Conservation (phyloP, 1,140 invertebrate genomes). For the Aphelenchoides besseyi region DNA sequence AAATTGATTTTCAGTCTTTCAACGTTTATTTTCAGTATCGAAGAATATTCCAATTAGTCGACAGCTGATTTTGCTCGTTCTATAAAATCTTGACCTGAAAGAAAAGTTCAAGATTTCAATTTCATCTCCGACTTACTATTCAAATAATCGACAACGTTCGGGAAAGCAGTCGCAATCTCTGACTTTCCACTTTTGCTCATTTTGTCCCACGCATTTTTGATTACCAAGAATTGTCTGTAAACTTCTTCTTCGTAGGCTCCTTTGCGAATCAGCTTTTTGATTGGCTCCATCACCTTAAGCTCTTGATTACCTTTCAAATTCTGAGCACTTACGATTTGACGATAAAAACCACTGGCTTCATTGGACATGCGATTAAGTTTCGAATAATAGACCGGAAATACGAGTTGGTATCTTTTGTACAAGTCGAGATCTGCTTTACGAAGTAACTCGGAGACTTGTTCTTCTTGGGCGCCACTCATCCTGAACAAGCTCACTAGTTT, state of each 20-base stretch:
- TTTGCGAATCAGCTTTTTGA: neutral
- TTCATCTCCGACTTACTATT: too few relatives aligned
- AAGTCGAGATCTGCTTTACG: neutral
- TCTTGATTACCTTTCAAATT: neutral
- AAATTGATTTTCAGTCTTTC: too few relatives aligned
- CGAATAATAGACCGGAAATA: constrained; percentile 4
- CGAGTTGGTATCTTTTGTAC: neutral
- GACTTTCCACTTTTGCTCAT: constrained; percentile 11
- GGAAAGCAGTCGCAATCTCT: neutral
- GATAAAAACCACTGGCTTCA: neutral
- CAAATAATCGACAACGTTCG: neutral
- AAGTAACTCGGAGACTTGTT: neutral
- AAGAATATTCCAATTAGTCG: too few relatives aligned
- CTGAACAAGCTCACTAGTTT: neutral
- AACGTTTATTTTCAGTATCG: too few relatives aligned
- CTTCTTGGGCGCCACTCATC: neutral
- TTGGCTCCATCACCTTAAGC: neutral
- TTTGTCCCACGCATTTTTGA: neutral
- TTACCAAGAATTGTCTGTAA: neutral
- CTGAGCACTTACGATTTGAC: neutral
- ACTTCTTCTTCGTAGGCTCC: neutral
- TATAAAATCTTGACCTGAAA: too few relatives aligned
- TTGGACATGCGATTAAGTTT: neutral
- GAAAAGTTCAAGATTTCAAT: too few relatives aligned
- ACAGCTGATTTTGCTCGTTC: too few relatives aligned